Base-by-base conservation (phyloP, 2,113 vertebrate species). In the Vidua macroura region DNA sequence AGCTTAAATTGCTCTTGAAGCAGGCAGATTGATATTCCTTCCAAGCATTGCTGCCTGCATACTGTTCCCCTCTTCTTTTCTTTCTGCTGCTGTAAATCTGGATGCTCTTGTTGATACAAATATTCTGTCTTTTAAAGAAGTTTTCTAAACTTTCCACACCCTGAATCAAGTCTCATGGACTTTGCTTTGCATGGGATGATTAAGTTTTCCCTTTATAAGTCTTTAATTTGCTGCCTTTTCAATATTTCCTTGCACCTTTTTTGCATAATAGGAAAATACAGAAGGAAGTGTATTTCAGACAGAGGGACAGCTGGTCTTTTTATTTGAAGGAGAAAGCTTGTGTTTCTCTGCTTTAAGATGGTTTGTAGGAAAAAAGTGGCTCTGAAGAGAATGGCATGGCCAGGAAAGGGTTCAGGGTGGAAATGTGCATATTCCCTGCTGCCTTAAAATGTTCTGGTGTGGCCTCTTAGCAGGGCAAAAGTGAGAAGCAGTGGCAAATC, bases 1-100 rank as follows among this genome's bases (percentile, higher is more conserved):
- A 81, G 82, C 73, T 92, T 81, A 83, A 92, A 86, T 81, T 83
- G 79, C 94, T 94, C 92, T 94, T 59, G 73, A 90, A 86, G 76
- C 79, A 49, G 66, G 73, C 87, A 60, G 94, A 93, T 96, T 93
- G 95, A 94, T 93, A 67, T 86, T 53, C 85, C 64, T 95, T 96
- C 76, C 64, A 83, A 90, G 88, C 49, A 52, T 78, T 69, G 53
- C 88, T 90, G 79, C 69, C 19, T 83, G 35, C 35, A 35, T 7
- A 59, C 93, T 86, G 64, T 88, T 96, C 83, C 51, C 55, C 27
- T 91, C 85, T 86, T 88, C 67, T 79, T 87, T 66, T 85, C 79
- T 89, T 91, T 85, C 80, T 93, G 85, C 85, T 2, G 1, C 88
- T 90, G 16, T 92, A 94, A 94, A 95, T 96, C 64, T 94, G 76